Conservation (phyloP, 2,888 invertebrate species). For the Nebria salina region DNA sequence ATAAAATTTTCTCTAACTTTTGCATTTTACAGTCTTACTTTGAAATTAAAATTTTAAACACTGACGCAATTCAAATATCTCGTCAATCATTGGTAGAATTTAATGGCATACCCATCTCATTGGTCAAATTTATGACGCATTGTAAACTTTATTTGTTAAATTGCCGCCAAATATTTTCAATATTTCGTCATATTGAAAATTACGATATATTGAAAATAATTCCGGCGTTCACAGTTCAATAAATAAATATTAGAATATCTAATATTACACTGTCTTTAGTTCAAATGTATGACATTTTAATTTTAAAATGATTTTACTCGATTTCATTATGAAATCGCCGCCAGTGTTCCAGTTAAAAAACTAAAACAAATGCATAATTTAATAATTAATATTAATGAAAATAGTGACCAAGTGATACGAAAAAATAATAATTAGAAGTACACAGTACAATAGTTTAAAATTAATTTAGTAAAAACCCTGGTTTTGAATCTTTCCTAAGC, state of each 20-base stretch:
- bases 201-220: too few species aligned
- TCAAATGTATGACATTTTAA: too few species aligned
- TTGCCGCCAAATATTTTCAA: too few species aligned
- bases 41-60: constrained; percentile 17
- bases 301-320: too few species aligned
- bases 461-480: constrained; percentile 41
- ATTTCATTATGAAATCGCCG: background rate
- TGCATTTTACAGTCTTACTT: constrained; percentile 32
- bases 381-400: background rate
- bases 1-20: background rate
- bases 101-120: background rate
- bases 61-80: background rate
- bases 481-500: constrained; percentile 25
- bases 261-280: too few species aligned
- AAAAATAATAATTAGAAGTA: background rate
- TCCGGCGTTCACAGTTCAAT: too few species aligned
- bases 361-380: background rate
- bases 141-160: background rate
- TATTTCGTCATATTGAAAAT: too few species aligned
- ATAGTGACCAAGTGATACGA: constrained; percentile 1
- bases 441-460: background rate
- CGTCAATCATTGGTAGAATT: background rate
- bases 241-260: too few species aligned
- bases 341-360: background rate
- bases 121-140: background rate